Evolutionary conservation across 1,140 invertebrate genomes (phyloP).

Genomic region (Aphaenogaster floridana): DNA sequence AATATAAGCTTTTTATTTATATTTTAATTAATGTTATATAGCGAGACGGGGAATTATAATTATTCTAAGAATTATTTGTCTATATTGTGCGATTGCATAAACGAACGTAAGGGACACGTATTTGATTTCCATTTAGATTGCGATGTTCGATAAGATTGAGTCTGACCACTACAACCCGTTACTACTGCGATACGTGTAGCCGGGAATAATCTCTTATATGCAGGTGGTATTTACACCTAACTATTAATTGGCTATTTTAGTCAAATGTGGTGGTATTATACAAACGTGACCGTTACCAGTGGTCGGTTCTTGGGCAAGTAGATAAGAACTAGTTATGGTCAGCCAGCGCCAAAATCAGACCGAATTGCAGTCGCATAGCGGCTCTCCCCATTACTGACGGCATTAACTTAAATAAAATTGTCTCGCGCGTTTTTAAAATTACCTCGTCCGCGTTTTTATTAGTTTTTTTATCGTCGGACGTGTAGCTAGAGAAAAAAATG

Average conservation of each 20-base stretch:
- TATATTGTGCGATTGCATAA: not conserved
- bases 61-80: not conserved
- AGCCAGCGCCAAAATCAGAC: slow-evolving; percentile 12
- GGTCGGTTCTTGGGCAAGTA: slow-evolving; percentile 39
- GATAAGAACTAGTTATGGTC: slow-evolving; percentile 57
- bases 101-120: not conserved
- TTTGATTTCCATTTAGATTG: not conserved
- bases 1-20: not conserved
- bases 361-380: slow-evolving; percentile 26
- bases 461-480: not conserved
- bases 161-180: not conserved
- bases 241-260: slow-evolving; percentile 25
- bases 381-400: slow-evolving; percentile 8
- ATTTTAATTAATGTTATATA: not conserved
- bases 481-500: not conserved
- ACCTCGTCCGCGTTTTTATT: not conserved
- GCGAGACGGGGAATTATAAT: not conserved
- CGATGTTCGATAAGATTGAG: not conserved
- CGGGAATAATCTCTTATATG: not conserved
- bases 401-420: slow-evolving; percentile 40
- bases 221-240: slow-evolving; percentile 1
- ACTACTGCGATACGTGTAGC: not conserved
- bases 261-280: slow-evolving; percentile 10
- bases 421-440: not conserved
- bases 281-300: slow-evolving; percentile 4